Base-by-base conservation (phyloP, 2,888 invertebrate genomes). In the Halocaridina rubra region DNA sequence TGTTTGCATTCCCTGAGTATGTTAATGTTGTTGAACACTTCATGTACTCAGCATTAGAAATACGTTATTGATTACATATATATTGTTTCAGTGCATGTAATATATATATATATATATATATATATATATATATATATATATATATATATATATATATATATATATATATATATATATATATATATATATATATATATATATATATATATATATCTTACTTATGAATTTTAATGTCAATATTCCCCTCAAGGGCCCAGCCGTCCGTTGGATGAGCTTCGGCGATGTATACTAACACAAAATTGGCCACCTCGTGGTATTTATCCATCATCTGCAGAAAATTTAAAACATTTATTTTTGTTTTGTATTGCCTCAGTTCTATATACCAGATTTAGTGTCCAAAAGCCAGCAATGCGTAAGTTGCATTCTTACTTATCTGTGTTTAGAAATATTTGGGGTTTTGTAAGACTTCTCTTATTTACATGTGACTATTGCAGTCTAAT, bases 241-340 rank as follows among this genome's bases (percentile, higher is more conserved):
- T 75, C 27, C 30, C 67, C 1, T 39, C 13, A 19, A 84, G 19
- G 39, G 22, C 13, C 69, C 72, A 80, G 3, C 71, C 64, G 19
- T 85, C 85, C 1, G 64, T 64, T 0, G 76, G 76, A 27, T 85
- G 80, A 22, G 76, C 69, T 76, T 85, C 85, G 0, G 30, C 71
- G 13, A 69, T 85, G 61, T 80, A 85, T 32, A 80, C 76, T 8
- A 69, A 2, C 13, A 81, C 29, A 22, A 85, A 85, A 59, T 85
- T 80, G n/a, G 80, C 85, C 30, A 61, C 69, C n/a, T 53, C 64
- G 1, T 16, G 27, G 69, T 33, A 80, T 19, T 72, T 27, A 24
- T 30, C 39, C 3, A 53, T 29, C 71, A 84, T 16, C 77, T 59
- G 39, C 19, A 71, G 8, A 8, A n/a, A 64, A 13, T 13, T 16